Evolutionary conservation across 1,140 invertebrate genomes (phyloP).

Genomic region (Heliconius eleuchia): DNA sequence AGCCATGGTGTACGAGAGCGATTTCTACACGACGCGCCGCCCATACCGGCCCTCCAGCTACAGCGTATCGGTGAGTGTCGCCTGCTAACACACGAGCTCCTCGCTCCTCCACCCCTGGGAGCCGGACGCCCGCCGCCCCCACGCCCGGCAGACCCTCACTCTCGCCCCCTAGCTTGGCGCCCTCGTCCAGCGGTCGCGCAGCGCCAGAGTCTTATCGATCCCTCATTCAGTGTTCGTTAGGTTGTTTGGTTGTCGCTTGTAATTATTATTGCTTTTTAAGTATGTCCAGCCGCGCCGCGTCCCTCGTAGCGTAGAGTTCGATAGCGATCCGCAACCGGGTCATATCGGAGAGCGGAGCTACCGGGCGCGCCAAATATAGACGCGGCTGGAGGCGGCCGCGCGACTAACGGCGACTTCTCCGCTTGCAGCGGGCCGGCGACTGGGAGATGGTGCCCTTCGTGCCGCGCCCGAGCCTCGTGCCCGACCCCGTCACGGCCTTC

Average conservation of each 20-base stretch:
- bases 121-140: conserved; percentile 70
- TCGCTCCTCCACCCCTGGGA: conserved; percentile 72
- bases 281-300: conserved; percentile 38
- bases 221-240: conserved; percentile 31
- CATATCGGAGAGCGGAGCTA: conserved; percentile 70
- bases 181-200: conserved; percentile 40
- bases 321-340: conserved; percentile 70
- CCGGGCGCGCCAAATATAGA: conserved; percentile 79
- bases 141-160: conserved; percentile 32
- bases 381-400: conserved; percentile 73
- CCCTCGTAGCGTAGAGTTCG: conserved; percentile 44
- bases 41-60: conserved; percentile 88
- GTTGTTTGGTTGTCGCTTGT: conserved; percentile 58
- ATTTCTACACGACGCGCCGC: conserved; percentile 93
- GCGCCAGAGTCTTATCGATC: conserved; percentile 16
- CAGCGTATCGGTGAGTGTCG: conserved; percentile 89
- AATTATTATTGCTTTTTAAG: conserved; percentile 73
- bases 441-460: conserved; percentile 93
- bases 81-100: conserved; percentile 67
- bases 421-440: conserved; percentile 89
- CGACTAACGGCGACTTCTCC: conserved; percentile 77
- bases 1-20: conserved; percentile 94
- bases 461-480: conserved; percentile 89
- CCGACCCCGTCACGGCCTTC: conserved; percentile 91
- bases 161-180: conserved; percentile 45